These are phyloP conservation scores for Albula goreensis DNA, from an alignment of 2,113 vertebrate genomes.

Conservation along the genomic window DNA sequence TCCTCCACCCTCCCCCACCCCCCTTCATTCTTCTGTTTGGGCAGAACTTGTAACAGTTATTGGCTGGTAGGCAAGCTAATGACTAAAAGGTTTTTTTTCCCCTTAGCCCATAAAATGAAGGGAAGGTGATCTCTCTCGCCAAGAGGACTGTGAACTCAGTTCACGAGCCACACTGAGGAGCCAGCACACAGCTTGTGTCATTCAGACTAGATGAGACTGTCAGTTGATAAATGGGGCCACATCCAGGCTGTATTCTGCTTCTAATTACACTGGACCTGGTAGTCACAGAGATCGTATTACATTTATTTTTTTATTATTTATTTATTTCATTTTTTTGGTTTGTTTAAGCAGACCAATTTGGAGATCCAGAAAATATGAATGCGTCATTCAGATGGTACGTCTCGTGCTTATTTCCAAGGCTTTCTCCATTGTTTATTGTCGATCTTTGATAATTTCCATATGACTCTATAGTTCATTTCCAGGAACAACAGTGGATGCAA, in stretches of 20 bases:
- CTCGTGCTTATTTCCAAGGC: not conserved
- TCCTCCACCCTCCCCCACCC: too few species aligned
- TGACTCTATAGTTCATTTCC: not conserved
- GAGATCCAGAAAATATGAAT: not conserved
- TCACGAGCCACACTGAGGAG: not conserved
- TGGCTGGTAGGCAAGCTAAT: conserved; percentile 7
- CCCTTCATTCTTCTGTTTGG: not conserved
- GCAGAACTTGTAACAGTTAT: not conserved
- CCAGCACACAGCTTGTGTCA: not conserved
- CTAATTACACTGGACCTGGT: not conserved
- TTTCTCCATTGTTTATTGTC: not conserved
- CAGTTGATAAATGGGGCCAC: not conserved
- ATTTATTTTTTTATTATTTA: too few species aligned
- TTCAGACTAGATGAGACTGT: not conserved
- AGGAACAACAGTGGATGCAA: not conserved
- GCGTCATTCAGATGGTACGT: not conserved
- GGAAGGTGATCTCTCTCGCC: not conserved
- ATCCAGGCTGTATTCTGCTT: not conserved
- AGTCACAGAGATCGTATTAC: not conserved
- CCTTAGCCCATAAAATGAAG: conserved; percentile 12
- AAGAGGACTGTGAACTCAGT: not conserved
- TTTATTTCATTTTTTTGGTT: not conserved
- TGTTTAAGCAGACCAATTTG: not conserved
- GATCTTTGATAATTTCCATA: not conserved
- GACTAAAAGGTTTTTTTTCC: conserved; percentile 13